Conservation (phyloP, 2,888 invertebrate genomes). For the Lasioglossum villosulum region DNA sequence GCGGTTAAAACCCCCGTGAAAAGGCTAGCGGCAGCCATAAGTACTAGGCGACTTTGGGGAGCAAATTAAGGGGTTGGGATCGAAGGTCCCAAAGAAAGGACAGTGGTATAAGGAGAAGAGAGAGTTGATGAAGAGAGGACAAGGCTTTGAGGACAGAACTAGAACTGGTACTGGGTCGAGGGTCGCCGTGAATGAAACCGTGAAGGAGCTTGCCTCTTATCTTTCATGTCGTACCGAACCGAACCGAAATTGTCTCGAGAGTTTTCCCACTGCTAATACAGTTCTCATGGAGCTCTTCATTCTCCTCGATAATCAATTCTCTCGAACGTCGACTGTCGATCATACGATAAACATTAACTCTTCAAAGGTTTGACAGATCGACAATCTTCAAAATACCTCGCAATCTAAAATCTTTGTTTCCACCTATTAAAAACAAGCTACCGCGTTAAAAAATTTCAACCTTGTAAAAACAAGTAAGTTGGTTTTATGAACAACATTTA, state of each 20-base stretch:
- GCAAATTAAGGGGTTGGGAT: constrained; percentile 59
- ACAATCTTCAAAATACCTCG: no score
- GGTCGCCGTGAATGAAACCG: constrained; percentile 60
- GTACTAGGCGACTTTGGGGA: constrained; percentile 47
- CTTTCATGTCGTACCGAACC: constrained; percentile 47
- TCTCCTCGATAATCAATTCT: not conserved
- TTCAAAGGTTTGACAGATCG: no score
- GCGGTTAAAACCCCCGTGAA: constrained; percentile 67
- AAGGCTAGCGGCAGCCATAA: constrained; percentile 60
- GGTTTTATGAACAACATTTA: no score
- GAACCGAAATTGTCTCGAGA: constrained; percentile 43
- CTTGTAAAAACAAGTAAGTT: no score
- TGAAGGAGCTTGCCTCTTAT: constrained; percentile 56
- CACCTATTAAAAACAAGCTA: no score
- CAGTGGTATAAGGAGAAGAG: constrained; percentile 37
- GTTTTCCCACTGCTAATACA: constrained; percentile 52
- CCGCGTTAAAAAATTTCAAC: no score
- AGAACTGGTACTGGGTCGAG: constrained; percentile 57
- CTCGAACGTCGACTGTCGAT: not conserved
- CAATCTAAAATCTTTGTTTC: no score
- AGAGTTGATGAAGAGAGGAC: constrained; percentile 64
- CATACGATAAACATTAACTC: not conserved
- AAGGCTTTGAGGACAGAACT: constrained; percentile 47
- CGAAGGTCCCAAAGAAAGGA: constrained; percentile 57
- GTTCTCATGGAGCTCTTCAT: constrained; percentile 37